Conservation (phyloP, 2,113 vertebrate species). For the Parotia lawesii region DNA sequence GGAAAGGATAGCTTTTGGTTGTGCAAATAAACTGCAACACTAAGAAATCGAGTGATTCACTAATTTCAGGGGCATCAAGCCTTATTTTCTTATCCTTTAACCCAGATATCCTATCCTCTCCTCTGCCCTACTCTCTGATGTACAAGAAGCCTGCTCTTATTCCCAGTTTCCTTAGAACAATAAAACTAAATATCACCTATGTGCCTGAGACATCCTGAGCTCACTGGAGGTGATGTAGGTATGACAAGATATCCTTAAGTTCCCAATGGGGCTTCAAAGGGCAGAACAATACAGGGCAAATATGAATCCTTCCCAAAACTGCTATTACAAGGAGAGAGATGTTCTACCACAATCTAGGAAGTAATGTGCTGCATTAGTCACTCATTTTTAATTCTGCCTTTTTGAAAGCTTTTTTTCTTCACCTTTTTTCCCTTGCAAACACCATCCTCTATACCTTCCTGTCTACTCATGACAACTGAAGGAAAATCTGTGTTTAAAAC, state of each 20-base stretch:
- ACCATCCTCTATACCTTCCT: background rate
- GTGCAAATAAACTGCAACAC: background rate
- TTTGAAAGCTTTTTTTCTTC: background rate
- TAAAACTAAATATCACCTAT: background rate
- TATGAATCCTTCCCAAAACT: background rate
- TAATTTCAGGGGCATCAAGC: background rate
- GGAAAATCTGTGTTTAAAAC: background rate
- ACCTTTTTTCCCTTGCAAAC: background rate
- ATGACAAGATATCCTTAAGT: background rate
- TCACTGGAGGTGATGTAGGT: background rate
- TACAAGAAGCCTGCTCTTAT: background rate
- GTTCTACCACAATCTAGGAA: background rate
- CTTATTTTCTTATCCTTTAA: background rate
- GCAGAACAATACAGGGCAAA: background rate
- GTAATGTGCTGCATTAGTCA: background rate
- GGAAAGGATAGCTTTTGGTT: background rate
- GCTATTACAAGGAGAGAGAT: background rate
- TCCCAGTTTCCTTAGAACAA: background rate
- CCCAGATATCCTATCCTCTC: background rate
- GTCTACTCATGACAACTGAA: background rate
- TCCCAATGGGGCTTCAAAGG: background rate
- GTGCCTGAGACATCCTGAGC: background rate
- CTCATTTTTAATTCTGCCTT: background rate
- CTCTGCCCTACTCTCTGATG: background rate
- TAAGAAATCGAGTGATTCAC: background rate